Evolutionary conservation across 2,113 vertebrate species (phyloP).

Genomic region (Sialia sialis): DNA sequence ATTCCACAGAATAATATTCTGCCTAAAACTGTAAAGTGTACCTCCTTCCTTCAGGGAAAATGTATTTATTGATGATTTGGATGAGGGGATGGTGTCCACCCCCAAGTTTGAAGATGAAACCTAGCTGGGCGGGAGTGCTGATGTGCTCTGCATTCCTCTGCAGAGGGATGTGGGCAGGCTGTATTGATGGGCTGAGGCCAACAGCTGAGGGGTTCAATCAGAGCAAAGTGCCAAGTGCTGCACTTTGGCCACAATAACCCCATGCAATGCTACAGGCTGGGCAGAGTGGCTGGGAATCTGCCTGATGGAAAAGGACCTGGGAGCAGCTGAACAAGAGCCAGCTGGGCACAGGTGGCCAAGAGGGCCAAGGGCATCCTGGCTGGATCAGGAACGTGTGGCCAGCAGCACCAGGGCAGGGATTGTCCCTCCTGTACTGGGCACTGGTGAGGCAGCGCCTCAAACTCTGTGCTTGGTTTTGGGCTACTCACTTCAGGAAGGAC

Average conservation of each 20-base stretch:
- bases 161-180: not conserved
- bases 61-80: not conserved
- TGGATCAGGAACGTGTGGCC: not conserved
- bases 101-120: not conserved
- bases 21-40: not conserved
- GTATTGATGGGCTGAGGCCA: not conserved
- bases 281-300: not conserved
- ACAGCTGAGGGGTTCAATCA: not conserved
- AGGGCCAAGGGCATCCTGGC: not conserved
- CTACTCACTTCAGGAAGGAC: not conserved
- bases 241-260: not conserved
- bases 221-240: not conserved
- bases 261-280: rapidly evolving
- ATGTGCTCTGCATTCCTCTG: too few species aligned
- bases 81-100: rapidly evolving
- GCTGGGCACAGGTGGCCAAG: not conserved
- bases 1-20: not conserved
- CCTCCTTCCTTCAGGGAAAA: not conserved
- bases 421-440: not conserved
- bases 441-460: not conserved
- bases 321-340: not conserved
- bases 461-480: not conserved
- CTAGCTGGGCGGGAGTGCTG: not conserved
- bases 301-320: not conserved
- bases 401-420: not conserved